These are phyloP conservation scores for Drosophila greeni DNA, from an alignment of 2,888 invertebrate species.

Conservation along the genomic window DNA sequence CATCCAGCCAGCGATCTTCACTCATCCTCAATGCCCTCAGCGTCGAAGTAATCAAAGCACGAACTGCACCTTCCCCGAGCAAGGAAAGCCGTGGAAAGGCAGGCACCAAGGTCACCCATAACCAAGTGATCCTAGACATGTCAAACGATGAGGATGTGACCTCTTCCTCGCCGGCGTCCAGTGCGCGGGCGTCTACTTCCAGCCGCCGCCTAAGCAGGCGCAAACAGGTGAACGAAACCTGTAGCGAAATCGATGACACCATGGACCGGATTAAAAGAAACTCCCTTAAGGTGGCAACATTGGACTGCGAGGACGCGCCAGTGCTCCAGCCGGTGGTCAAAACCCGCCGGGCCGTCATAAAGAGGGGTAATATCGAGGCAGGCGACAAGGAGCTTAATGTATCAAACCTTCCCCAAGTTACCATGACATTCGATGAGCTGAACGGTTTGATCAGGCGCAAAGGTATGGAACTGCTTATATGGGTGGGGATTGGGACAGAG, in stretches of 20 bases:
- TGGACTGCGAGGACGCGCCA: constrained; percentile 49
- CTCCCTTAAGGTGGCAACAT: constrained; percentile 36
- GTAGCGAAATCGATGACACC: constrained; percentile 45
- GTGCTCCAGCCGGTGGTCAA: constrained; percentile 28
- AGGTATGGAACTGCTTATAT: constrained; percentile 45
- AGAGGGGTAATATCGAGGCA: constrained; percentile 18
- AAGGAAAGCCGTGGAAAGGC: neutral
- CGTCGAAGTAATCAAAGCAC: constrained; percentile 28
- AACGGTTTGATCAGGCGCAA: constrained; percentile 62
- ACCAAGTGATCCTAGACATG: constrained; percentile 27
- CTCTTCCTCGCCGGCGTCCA: constrained; percentile 16
- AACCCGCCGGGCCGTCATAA: constrained; percentile 6
- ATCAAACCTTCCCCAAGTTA: constrained; percentile 28
- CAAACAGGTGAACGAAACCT: constrained; percentile 22
- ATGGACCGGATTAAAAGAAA: constrained; percentile 37
- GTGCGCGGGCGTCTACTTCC: neutral
- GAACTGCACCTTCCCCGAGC: neutral
- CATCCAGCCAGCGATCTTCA: constrained; percentile 26
- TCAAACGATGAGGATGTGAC: constrained; percentile 10
- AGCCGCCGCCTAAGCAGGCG: constrained; percentile 11
- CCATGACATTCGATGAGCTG: constrained; percentile 60
- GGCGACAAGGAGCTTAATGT: constrained; percentile 22
- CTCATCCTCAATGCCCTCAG: constrained; percentile 39
- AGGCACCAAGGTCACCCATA: constrained; percentile 29
- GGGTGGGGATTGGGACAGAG: neutral